Percentiles rank a stretch among this genome's conserved stretches.
Evolutionary conservation across 1,140 invertebrate species (phyloP).

Genomic region (Caenorhabditis remanei): DNA sequence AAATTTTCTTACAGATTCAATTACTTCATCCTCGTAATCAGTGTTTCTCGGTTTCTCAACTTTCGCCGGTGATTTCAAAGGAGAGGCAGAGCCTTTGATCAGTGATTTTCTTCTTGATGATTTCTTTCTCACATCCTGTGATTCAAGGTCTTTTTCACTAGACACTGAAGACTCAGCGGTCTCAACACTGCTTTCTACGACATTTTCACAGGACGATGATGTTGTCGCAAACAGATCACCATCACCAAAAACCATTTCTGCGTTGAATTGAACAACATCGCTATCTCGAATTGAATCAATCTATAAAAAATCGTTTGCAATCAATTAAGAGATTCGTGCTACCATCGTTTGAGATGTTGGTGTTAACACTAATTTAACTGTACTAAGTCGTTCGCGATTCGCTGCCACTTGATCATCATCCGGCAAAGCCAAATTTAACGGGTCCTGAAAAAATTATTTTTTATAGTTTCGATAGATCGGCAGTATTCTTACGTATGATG

Average conservation of each 20-base stretch:
- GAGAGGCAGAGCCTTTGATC: neutral
- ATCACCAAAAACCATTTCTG: constrained; percentile 29
- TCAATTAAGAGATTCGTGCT: neutral
- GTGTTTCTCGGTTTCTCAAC: neutral
- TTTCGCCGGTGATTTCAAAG: constrained; percentile 9
- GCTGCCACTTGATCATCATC: neutral
- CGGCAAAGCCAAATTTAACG: neutral
- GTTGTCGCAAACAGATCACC: neutral
- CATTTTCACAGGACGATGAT: neutral
- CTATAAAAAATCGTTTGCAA: neutral
- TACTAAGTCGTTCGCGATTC: constrained; percentile 1
- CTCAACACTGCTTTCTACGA: neutral
- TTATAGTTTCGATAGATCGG: neutral
- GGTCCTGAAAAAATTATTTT: neutral
- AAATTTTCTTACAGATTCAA: neutral
- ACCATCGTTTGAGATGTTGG: neutral
- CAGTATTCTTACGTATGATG: constrained; percentile 4
- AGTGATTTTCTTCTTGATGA: constrained; percentile 4
- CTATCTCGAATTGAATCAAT: neutral
- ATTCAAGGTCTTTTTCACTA: neutral
- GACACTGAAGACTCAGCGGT: neutral
- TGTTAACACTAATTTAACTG: neutral
- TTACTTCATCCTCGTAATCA: neutral
- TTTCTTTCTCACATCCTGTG: neutral
- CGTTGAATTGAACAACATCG: constrained; percentile 14